These are phyloP conservation scores for Mandrillus leucophaeus DNA, from an alignment of 2,113 vertebrate genomes.

Conservation along the genomic window DNA sequence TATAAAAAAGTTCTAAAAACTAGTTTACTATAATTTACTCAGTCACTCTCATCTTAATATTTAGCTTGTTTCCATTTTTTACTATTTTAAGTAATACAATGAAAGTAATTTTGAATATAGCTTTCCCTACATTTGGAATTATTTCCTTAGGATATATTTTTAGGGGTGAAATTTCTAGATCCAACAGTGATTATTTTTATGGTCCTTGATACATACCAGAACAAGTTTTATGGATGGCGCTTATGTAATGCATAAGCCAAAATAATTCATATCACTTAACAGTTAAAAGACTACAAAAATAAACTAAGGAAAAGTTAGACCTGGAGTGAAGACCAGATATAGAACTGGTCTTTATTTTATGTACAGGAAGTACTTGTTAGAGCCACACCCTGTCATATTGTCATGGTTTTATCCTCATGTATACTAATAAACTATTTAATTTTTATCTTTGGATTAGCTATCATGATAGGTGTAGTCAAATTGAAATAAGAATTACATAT, in stretches of 20 bases:
- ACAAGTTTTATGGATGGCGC: conserved; percentile 12
- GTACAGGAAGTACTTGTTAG: background rate
- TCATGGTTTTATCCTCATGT: background rate
- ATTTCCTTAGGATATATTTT: conserved; percentile 52
- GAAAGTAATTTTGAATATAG: conserved; percentile 24
- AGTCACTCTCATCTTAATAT: background rate
- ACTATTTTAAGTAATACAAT: conserved; percentile 34
- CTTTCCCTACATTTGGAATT: conserved; percentile 36
- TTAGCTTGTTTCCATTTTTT: conserved; percentile 14
- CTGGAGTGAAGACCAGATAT: background rate
- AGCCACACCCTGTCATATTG: background rate
- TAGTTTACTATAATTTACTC: conserved; percentile 5
- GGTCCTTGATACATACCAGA: background rate
- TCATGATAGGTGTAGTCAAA: background rate
- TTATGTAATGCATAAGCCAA: conserved; percentile 16
- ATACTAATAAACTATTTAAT: conserved; percentile 18
- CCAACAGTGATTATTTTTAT: conserved; percentile 38
- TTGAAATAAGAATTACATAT: background rate
- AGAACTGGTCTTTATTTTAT: conserved; percentile 36
- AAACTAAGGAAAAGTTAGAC: conserved; percentile 9
- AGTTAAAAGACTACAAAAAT: conserved; percentile 26
- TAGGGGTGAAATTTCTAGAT: conserved; percentile 22
- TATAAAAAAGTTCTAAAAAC: background rate
- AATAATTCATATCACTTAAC: conserved; percentile 5
- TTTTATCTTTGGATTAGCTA: conserved; percentile 35